Percentiles rank a stretch among this genome's conserved stretches.
Conservation (phyloP, 2,797 vertebrate species). For the Scyliorhinus canicula region DNA sequence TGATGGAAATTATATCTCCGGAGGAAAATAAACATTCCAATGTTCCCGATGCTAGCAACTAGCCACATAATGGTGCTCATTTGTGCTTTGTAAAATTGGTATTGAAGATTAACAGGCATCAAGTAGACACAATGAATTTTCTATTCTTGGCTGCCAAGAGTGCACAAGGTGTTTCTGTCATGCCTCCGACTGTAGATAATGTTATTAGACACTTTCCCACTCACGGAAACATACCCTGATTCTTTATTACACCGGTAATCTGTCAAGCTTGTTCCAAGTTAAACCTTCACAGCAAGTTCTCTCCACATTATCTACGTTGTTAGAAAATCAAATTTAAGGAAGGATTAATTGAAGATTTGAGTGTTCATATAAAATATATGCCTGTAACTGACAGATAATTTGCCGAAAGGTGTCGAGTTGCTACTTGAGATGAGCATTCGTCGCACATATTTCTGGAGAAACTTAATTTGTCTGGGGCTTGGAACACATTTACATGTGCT, state of each 20-base stretch:
- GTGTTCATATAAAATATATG: not conserved
- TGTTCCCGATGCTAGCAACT: not conserved
- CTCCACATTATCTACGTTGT: not conserved
- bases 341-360: slow-evolving; percentile 15
- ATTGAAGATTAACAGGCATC: not conserved
- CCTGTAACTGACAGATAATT: slow-evolving; percentile 7
- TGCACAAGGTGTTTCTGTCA: not conserved
- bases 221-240: not conserved
- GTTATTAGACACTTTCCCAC: not conserved
- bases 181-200: not conserved
- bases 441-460: not conserved
- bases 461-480: not conserved
- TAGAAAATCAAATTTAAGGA: slow-evolving; percentile 25
- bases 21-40: not conserved
- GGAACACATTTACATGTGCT: not conserved
- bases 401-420: not conserved
- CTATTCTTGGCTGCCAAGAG: not conserved
- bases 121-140: not conserved
- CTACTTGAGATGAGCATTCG: not conserved
- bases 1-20: not conserved
- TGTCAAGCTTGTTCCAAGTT: not conserved
- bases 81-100: not conserved
- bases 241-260: not conserved
- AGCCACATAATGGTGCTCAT: not conserved
- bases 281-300: not conserved